Percentiles rank a stretch among this genome's conserved stretches.
These are phyloP conservation scores for Ophraella communa DNA, from an alignment of 2,888 invertebrate genomes.

Conservation along the genomic window DNA sequence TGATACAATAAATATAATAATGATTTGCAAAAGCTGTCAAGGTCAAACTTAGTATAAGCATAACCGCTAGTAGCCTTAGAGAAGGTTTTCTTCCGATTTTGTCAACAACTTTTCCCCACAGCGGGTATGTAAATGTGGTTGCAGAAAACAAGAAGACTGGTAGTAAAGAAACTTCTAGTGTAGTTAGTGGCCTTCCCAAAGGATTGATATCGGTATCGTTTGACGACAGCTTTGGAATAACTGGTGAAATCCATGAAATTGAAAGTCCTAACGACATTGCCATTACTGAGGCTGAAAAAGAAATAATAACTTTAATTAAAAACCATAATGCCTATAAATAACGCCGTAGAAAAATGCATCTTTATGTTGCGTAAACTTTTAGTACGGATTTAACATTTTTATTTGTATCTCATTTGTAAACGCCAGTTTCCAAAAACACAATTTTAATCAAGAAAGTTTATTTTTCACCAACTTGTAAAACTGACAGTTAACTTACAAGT, in stretches of 20 bases:
- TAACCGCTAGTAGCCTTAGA: slow-evolving; percentile 68
- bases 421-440: too few relatives aligned
- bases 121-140: slow-evolving; percentile 67
- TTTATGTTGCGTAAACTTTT: too few relatives aligned
- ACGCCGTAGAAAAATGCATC: too few relatives aligned
- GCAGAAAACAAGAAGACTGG: slow-evolving; percentile 60
- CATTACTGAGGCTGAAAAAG: not conserved
- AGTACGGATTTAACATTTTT: too few relatives aligned
- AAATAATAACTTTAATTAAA: too few relatives aligned
- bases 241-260: slow-evolving; percentile 54
- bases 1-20: slow-evolving; percentile 58
- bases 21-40: slow-evolving; percentile 36
- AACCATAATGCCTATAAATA: too few relatives aligned
- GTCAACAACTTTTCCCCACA: slow-evolving; percentile 71
- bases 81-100: slow-evolving; percentile 73
- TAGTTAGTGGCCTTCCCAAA: slow-evolving; percentile 47
- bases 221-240: slow-evolving; percentile 37
- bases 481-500: too few relatives aligned
- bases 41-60: slow-evolving; percentile 65
- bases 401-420: too few relatives aligned
- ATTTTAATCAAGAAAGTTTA: too few relatives aligned
- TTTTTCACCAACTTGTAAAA: too few relatives aligned
- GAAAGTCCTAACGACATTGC: not conserved
- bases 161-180: slow-evolving; percentile 61
- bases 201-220: slow-evolving; percentile 47